Evolutionary conservation across 2,797 vertebrate species (phyloP).

Genomic region (Hippoglossus hippoglossus): DNA sequence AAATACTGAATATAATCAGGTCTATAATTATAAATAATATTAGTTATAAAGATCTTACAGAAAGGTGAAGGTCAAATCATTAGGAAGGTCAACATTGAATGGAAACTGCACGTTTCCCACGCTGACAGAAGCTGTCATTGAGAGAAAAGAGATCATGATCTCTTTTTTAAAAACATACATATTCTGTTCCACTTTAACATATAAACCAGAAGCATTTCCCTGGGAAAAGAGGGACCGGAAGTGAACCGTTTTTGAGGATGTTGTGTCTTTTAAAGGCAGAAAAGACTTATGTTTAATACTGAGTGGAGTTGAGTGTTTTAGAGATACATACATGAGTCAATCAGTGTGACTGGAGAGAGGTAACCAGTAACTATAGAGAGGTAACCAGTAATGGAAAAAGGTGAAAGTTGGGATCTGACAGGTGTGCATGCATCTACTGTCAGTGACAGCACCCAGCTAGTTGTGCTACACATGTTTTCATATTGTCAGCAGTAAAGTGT

Average conservation of each 20-base stretch:
- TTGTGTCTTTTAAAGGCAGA: background rate
- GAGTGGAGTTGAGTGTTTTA: background rate
- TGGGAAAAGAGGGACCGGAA: background rate
- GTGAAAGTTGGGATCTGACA: background rate
- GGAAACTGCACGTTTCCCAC: too few relatives aligned
- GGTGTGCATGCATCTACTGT: conserved; percentile 5
- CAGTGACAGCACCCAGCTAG: too few relatives aligned
- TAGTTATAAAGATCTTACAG: too few relatives aligned
- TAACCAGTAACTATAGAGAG: background rate
- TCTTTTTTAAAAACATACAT: background rate
- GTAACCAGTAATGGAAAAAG: background rate
- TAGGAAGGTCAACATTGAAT: too few relatives aligned
- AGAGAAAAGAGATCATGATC: background rate
- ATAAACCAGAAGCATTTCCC: background rate
- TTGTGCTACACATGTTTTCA: conserved; percentile 7
- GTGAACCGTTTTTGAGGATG: background rate
- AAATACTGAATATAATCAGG: background rate
- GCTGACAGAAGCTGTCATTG: too few relatives aligned
- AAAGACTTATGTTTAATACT: background rate
- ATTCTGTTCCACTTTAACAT: background rate
- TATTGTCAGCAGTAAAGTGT: conserved; percentile 10
- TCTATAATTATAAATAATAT: too few relatives aligned
- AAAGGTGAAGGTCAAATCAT: too few relatives aligned
- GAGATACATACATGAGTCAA: background rate
- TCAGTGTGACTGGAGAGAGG: background rate